phyloP scores from a whole-genome alignment of 2,888 invertebrate genomes.

The Diplazon laetatorius region DNA sequence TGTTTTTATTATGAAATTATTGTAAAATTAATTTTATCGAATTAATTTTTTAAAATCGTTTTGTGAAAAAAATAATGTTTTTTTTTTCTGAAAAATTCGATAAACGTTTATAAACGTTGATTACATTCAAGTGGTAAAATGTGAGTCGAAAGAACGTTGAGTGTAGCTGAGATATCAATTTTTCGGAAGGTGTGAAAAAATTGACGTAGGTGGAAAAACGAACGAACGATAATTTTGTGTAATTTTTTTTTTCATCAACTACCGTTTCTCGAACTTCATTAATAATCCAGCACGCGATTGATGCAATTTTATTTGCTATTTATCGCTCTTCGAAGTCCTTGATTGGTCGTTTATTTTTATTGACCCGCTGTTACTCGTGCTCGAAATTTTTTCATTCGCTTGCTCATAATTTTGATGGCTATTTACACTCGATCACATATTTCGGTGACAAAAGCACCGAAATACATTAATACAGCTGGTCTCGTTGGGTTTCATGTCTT shows the following conservation, averaged over 20 bases:
- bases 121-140: neutral
- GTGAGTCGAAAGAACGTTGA: neutral
- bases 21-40: too few species aligned
- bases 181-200: neutral
- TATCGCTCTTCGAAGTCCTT: neutral
- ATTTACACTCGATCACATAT: too few species aligned
- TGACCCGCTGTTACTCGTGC: neutral
- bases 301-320: neutral
- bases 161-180: too few species aligned
- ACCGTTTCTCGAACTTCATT: neutral
- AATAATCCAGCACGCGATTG: constrained; percentile 1
- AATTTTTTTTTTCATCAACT: neutral
- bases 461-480: neutral
- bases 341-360: constrained; percentile 8
- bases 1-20: too few species aligned
- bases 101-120: neutral
- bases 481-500: neutral
- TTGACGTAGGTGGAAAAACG: neutral
- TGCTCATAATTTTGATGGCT: neutral
- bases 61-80: too few species aligned
- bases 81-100: too few species aligned
- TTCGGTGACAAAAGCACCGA: too few species aligned
- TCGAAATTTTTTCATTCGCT: neutral
- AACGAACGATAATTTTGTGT: neutral
- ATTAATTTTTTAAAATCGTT: too few species aligned